phyloP scores from a whole-genome alignment of 2,797 vertebrate species.

The Sciaenops ocellatus region DNA sequence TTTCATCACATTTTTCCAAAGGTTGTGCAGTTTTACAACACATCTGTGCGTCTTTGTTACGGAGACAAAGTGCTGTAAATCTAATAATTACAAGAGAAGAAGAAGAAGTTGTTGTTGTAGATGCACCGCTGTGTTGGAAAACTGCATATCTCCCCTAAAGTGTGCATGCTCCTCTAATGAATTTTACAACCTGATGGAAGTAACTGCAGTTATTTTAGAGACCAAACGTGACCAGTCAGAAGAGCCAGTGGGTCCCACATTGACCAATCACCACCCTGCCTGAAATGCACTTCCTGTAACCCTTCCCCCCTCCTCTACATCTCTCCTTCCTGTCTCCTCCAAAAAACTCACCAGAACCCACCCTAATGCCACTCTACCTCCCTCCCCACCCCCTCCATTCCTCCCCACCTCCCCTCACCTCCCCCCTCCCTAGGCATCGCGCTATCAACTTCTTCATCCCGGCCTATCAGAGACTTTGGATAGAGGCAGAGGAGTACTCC shows the following conservation, averaged over 20 bases:
- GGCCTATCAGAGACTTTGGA: slow-evolving; percentile 99
- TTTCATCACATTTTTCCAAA: slow-evolving; percentile 43
- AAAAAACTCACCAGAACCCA: slow-evolving; percentile 90
- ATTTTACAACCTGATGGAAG: slow-evolving; percentile 53
- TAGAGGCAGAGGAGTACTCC: slow-evolving; percentile 99
- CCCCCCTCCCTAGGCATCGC: slow-evolving; percentile 95
- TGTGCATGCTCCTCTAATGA: slow-evolving; percentile 64
- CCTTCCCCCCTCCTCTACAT: slow-evolving; percentile 77
- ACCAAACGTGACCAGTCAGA: slow-evolving; percentile 96
- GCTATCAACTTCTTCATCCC: slow-evolving; percentile 99
- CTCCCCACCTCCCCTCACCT: slow-evolving; percentile 85
- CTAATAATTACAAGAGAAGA: neutral
- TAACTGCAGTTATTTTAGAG: slow-evolving; percentile 57
- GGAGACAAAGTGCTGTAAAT: neutral
- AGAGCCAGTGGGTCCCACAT: slow-evolving; percentile 89
- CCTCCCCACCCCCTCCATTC: slow-evolving; percentile 84
- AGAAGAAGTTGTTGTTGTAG: neutral
- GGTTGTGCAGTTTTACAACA: slow-evolving; percentile 47
- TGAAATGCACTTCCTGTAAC: slow-evolving; percentile 82
- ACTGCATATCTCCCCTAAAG: slow-evolving; percentile 50
- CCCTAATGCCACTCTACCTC: slow-evolving; percentile 87
- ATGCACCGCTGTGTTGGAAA: slow-evolving; percentile 49
- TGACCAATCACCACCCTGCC: slow-evolving; percentile 86
- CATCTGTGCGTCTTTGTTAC: slow-evolving; percentile 14
- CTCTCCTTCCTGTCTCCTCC: slow-evolving; percentile 89